Base-by-base conservation (phyloP, 2,888 invertebrate genomes). In the Morpho achilles region DNA sequence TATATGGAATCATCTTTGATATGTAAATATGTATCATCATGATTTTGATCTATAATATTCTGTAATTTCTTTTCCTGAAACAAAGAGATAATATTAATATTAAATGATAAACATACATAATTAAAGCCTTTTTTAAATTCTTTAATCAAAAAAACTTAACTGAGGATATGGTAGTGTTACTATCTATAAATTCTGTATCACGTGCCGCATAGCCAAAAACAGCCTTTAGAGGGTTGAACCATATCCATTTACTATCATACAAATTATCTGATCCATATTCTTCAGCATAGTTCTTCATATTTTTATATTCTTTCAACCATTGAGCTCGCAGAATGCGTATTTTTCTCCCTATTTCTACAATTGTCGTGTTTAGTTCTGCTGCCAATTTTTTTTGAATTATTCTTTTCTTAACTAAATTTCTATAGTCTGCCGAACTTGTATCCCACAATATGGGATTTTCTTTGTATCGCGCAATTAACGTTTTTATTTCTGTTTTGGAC, bases 271-370 rank as follows among this genome's bases (percentile, higher is more conserved):
- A 32, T 32, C 32, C 32, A 32, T 5, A 32, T 9, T 40, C 54
- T 53, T 44, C 47, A 10, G n/a, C 22, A 55, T 50, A 41, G 40
- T 61, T 44, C 48, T 47, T 56, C 53, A 58, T 53, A 50, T 61
- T 61, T n/a, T 53, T 61, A 23, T 59, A 50, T 52, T 59, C 56
- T 16, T 53, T 52, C 23, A 56, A 53, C 41, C 58, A 61, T 50
- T 61, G 61, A 50, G 58, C 52, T 47, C 61, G 45, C 53, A 61
- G 40, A 8, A 53, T 56, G 8, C 56, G 50, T 23, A 59, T 61
- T 50, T 61, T 61, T 56, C 50, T 61, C 44, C 40, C 51, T 53
- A 61, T 53, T 61, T 61, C 61, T 8, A 51, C 42, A 47, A 61
- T 50, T 3, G 58, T 59, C 6, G 61, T 61, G 9, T 59, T 53